A percentile compares a stretch with the other conserved stretches of the same genome.
Evolutionary conservation across 92 coral and sea anemone genomes (phyloP).

Genomic region (Heliopora coerulea): DNA sequence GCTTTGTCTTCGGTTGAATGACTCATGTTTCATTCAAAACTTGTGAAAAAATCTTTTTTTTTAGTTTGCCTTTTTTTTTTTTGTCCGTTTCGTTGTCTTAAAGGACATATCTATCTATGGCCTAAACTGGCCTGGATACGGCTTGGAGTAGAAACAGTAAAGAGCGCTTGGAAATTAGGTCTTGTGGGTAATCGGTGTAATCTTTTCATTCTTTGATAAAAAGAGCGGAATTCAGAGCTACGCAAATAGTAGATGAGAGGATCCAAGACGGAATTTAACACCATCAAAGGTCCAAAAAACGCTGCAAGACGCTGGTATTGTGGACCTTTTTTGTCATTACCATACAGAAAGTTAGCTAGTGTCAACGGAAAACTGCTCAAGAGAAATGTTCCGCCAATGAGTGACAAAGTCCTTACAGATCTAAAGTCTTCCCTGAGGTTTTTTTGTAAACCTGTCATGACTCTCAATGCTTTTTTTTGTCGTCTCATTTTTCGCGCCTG

Average conservation of each 20-base stretch:
- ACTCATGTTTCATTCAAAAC: no score
- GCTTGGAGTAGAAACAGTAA: no score
- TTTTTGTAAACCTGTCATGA: conserved; percentile 25
- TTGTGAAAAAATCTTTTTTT: no score
- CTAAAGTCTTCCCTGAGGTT: conserved; percentile 22
- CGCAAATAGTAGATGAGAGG: conserved; percentile 30
- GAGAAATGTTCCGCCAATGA: conserved; percentile 11
- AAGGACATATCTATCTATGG: no score
- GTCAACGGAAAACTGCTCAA: conserved; percentile 11
- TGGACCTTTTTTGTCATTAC: conserved; percentile 1
- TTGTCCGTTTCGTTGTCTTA: no score
- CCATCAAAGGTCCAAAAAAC: background rate
- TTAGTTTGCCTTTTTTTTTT: no score
- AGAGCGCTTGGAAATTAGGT: no score
- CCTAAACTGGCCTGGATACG: no score
- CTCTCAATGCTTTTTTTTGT: conserved; percentile 13
- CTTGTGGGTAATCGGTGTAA: no score
- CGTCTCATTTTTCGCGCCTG: conserved; percentile 17
- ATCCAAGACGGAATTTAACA: conserved; percentile 10
- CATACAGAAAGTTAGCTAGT: conserved; percentile 1
- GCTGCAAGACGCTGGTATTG: conserved; percentile 13
- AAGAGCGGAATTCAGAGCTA: conserved; percentile 18
- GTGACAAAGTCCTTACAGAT: conserved; percentile 13
- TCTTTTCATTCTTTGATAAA: conserved; percentile 19
- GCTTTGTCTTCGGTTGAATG: no score